These are phyloP conservation scores for Lagopus muta DNA, from an alignment of 2,113 vertebrate genomes.

Conservation along the genomic window DNA sequence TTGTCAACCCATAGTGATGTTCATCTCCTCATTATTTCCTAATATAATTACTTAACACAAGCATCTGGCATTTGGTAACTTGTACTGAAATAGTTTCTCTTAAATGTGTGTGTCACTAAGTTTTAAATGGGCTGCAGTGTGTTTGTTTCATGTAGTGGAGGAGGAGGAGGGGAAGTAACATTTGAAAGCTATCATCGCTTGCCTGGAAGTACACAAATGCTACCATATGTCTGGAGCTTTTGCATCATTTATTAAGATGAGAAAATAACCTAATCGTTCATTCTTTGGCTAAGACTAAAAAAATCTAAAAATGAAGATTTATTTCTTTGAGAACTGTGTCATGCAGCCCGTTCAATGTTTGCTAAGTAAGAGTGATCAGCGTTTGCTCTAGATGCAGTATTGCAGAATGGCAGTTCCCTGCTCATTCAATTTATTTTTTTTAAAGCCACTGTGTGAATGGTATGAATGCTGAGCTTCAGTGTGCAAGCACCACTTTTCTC, in stretches of 20 bases:
- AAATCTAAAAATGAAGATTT: not conserved
- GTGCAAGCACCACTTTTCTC: not conserved
- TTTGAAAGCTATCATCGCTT: slow-evolving; percentile 60
- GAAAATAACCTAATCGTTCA: slow-evolving; percentile 27
- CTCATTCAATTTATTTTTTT: not conserved
- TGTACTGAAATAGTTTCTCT: slow-evolving; percentile 27
- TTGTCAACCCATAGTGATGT: not conserved
- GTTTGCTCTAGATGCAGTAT: not conserved
- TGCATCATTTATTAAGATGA: slow-evolving; percentile 27
- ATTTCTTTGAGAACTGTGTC: not conserved
- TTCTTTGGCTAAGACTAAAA: not conserved
- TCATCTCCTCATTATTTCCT: slow-evolving; percentile 26
- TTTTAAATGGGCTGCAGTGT: slow-evolving; percentile 23
- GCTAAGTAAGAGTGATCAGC: not conserved
- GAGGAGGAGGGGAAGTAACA: slow-evolving; percentile 66
- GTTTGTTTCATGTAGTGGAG: slow-evolving; percentile 47
- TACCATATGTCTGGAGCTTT: slow-evolving; percentile 55
- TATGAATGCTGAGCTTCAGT: not conserved
- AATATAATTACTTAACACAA: not conserved
- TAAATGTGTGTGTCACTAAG: slow-evolving; percentile 44
- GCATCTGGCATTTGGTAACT: slow-evolving; percentile 54
- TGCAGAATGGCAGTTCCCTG: not conserved
- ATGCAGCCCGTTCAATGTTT: not conserved
- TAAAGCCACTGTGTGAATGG: not conserved
- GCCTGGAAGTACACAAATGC: slow-evolving; percentile 47